Evolutionary conservation across 2,113 vertebrate genomes (phyloP), one percentile per base, ranked within the genome.

Genomic region (Eclectus roratus): DNA sequence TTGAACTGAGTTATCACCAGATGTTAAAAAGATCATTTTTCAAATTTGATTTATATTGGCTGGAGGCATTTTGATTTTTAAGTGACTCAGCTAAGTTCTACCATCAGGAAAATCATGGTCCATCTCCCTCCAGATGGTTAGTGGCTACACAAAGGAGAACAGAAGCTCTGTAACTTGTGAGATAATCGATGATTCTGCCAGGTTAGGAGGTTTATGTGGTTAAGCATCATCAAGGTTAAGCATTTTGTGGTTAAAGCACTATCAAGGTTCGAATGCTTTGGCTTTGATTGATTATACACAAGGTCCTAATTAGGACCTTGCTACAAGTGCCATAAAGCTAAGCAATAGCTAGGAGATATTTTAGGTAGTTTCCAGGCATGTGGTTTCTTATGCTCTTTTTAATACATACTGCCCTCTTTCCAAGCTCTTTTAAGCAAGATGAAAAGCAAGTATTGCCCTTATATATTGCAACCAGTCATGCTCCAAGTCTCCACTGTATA

Each of bases 21-120:
- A 44, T 82, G 80, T 81, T 94, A 80, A 89, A 93, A 90, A 11
- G 3, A 66, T 71, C 29, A 31, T 49, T 90, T 96, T 81, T 77
- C 73, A 97, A 41, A 71, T 90, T 44, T 91, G 49, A 85, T 93
- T 97, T 91, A 43, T 66, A 84, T 24, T 69, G 39, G 69, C 84
- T 88, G 19, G 55, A 85, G 66, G 85, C 63, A 80, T 68, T 95
- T 85, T 77, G 71, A 88, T 33, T 94, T 89, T 5, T 13, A 88
- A 55, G 47, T 84, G 82, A 89, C 71, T 95, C 81, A 86, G 76
- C 65, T 88, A 82, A 65, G 13, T 68, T 86, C 16, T 88, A 20
- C 24, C 55, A 88, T 47, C 53, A 47, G 33, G 46, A 86, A 81
- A 94, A 78, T 13, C 12, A 3, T 11, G 37, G 53, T 25, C 24